These are phyloP conservation scores for Adelphocoris suturalis DNA, from an alignment of 2,888 invertebrate species.

Conservation along the genomic window DNA sequence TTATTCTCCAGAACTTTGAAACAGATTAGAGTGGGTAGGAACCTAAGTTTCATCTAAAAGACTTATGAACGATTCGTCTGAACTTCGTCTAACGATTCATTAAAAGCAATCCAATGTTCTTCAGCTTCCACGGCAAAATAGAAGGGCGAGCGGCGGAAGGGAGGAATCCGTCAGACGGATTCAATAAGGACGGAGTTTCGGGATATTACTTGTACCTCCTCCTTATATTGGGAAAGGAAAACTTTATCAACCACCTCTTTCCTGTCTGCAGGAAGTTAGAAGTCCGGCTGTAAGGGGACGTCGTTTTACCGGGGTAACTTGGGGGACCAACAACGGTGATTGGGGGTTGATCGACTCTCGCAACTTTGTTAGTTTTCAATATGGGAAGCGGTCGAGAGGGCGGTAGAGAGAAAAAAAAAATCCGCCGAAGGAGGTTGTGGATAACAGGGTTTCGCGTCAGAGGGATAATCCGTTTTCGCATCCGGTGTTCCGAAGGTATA, in stretches of 20 bases:
- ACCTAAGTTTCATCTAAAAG: no score
- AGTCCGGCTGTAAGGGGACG: background rate
- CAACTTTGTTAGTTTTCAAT: conserved; percentile 74
- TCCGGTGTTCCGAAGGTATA: conserved; percentile 11
- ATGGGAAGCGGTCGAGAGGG: conserved; percentile 59
- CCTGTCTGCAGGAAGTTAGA: background rate
- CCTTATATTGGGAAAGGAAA: conserved; percentile 3
- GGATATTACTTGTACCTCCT: conserved; percentile 11
- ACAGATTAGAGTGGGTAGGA: no score
- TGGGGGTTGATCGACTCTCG: conserved; percentile 69
- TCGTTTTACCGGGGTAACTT: background rate
- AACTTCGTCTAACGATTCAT: background rate
- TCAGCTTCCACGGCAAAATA: background rate
- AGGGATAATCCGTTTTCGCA: conserved; percentile 53
- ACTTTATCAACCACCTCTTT: background rate
- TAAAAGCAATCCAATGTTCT: background rate
- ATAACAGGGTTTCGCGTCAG: conserved; percentile 46
- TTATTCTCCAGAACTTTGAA: no score
- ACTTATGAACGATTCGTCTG: background rate
- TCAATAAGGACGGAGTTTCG: conserved; percentile 27
- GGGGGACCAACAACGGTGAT: conserved; percentile 25
- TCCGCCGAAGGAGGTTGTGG: conserved; percentile 27
- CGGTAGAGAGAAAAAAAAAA: conserved; percentile 24
- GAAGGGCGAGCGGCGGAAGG: background rate
- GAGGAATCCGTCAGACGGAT: background rate